These are phyloP conservation scores for Macaria notata DNA, from an alignment of 2,888 invertebrate species.

Conservation along the genomic window DNA sequence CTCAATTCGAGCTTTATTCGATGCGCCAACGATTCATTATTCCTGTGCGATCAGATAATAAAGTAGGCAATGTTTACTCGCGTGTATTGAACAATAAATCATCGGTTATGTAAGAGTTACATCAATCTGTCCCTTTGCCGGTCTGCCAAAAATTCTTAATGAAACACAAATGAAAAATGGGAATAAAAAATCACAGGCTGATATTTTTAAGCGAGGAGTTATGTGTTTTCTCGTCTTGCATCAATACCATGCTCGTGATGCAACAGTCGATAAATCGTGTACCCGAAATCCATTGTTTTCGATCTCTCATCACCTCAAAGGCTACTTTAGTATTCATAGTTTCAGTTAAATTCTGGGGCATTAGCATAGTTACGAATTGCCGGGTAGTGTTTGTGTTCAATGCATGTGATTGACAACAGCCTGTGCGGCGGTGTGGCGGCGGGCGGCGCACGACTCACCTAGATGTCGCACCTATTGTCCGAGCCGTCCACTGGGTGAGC, in stretches of 20 bases:
- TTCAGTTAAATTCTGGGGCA: conserved; percentile 32
- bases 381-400: conserved; percentile 23
- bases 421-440: conserved; percentile 56
- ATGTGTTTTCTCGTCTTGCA: conserved; percentile 16
- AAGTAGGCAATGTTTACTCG: conserved; percentile 31
- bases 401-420: conserved; percentile 52
- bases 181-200: conserved; percentile 6
- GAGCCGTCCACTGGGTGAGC: conserved; percentile 71
- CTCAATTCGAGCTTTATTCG: conserved; percentile 25
- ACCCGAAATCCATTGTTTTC: conserved; percentile 17
- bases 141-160: conserved; percentile 14
- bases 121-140: conserved; percentile 28
- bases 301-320: conserved; percentile 15
- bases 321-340: conserved; percentile 36
- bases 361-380: conserved; percentile 39
- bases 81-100: conserved; percentile 33
- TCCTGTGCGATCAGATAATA: conserved; percentile 31
- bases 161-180: conserved; percentile 6
- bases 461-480: conserved; percentile 81
- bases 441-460: conserved; percentile 72
- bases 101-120: conserved; percentile 32
- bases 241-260: conserved; percentile 17
- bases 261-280: conserved; percentile 18
- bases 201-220: conserved; percentile 3
- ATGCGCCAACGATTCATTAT: conserved; percentile 30